Evolutionary conservation across 2,888 invertebrate species (phyloP).

Genomic region (Drosophila merina): DNA sequence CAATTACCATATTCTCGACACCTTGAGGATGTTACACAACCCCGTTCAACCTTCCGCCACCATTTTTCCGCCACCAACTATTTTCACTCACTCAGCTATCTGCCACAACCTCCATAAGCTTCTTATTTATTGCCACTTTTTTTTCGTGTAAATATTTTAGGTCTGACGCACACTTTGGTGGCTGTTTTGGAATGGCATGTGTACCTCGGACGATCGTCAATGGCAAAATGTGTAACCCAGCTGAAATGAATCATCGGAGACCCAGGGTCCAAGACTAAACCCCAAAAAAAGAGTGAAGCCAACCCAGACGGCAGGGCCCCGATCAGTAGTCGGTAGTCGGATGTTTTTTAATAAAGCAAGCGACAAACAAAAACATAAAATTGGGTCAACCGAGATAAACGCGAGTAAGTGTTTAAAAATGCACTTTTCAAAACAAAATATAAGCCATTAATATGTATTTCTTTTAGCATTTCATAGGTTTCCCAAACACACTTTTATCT

Average conservation of each 20-base stretch:
- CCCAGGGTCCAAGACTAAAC: slow-evolving; percentile 1
- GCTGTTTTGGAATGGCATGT: slow-evolving; percentile 42
- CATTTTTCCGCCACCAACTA: slow-evolving; percentile 12
- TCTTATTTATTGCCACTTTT: slow-evolving; percentile 32
- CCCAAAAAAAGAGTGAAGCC: slow-evolving; percentile 25
- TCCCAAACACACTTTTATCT: no score
- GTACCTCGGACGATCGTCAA: slow-evolving; percentile 35
- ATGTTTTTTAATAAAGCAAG: slow-evolving; percentile 68
- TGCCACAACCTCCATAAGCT: slow-evolving; percentile 25
- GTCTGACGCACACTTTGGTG: slow-evolving; percentile 63
- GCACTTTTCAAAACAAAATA: slow-evolving; percentile 10
- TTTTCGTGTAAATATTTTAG: slow-evolving; percentile 48
- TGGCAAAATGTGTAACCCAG: slow-evolving; percentile 66
- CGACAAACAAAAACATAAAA: slow-evolving; percentile 55
- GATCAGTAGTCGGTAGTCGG: slow-evolving; percentile 49
- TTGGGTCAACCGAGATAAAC: slow-evolving; percentile 75
- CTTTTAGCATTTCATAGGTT: no score
- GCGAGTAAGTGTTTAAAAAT: slow-evolving; percentile 45
- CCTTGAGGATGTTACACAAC: slow-evolving; percentile 23
- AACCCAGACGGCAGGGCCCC: slow-evolving; percentile 59
- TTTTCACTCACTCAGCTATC: slow-evolving; percentile 38
- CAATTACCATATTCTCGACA: neutral
- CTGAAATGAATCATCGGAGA: slow-evolving; percentile 59
- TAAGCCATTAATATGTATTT: neutral
- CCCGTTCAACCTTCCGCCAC: slow-evolving; percentile 16